These are phyloP conservation scores for Mallotus villosus DNA, from an alignment of 2,797 vertebrate genomes.

Conservation along the genomic window DNA sequence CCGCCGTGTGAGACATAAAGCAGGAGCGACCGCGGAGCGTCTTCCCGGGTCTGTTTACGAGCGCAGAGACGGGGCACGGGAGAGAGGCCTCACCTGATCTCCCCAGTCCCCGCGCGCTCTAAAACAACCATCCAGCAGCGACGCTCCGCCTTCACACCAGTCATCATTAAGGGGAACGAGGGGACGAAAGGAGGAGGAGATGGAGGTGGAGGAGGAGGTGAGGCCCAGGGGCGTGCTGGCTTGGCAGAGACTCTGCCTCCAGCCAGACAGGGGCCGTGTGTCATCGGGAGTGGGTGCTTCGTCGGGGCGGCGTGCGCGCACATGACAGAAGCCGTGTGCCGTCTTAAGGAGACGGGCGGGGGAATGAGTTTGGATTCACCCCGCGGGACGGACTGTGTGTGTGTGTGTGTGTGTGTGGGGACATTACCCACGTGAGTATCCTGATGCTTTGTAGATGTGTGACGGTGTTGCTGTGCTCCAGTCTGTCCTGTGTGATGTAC, in stretches of 20 bases:
- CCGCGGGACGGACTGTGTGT: not conserved
- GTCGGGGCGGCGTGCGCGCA: too few species aligned
- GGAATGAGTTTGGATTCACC: not conserved
- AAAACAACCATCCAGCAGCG: too few species aligned
- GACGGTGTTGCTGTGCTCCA: not conserved
- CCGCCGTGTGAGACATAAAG: not conserved
- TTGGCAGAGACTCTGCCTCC: slow-evolving; percentile 21
- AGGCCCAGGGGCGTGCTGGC: slow-evolving; percentile 38
- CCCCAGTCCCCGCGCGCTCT: too few species aligned
- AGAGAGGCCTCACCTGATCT: not conserved
- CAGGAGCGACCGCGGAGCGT: not conserved
- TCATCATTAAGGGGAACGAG: slow-evolving; percentile 21
- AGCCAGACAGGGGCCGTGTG: slow-evolving; percentile 50
- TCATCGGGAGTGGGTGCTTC: slow-evolving; percentile 53
- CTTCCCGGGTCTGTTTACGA: too few species aligned
- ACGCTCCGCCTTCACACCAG: slow-evolving; percentile 27
- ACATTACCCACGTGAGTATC: not conserved
- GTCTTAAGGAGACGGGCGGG: not conserved
- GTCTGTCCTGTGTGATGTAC: not conserved
- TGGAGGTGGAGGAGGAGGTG: slow-evolving; percentile 36
- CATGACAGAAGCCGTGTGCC: too few species aligned
- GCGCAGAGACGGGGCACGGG: not conserved
- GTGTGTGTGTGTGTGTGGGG: too few species aligned
- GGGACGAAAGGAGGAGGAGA: slow-evolving; percentile 2
- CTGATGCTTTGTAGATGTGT: not conserved